Conservation (phyloP, 1,140 invertebrate species). For the Acyrthosiphon pisum region DNA sequence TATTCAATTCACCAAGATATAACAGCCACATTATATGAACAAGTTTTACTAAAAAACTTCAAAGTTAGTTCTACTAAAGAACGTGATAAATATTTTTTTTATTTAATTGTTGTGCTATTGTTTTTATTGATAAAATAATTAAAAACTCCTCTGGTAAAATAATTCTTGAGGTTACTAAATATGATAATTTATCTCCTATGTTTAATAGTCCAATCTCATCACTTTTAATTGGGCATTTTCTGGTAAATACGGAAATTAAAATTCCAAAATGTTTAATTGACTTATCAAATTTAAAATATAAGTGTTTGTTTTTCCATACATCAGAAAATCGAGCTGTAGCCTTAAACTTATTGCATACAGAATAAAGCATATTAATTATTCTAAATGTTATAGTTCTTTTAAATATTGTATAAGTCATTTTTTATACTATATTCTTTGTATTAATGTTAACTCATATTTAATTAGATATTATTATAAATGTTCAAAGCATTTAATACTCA, state of each 20-base stretch:
- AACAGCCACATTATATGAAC: background rate
- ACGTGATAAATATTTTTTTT: background rate
- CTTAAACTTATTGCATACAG: background rate
- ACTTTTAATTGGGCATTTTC: background rate
- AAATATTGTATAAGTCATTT: too few species aligned
- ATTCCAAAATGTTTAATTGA: background rate
- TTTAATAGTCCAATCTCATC: conserved; percentile 2
- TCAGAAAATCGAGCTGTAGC: conserved; percentile 13
- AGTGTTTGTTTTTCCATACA: conserved; percentile 11
- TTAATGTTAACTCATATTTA: too few species aligned
- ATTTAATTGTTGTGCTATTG: background rate
- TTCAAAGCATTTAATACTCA: too few species aligned
- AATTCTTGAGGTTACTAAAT: background rate
- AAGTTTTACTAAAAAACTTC: background rate
- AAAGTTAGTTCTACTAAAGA: conserved; percentile 4
- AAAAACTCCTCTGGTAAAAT: background rate
- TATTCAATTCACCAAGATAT: background rate
- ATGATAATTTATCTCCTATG: background rate
- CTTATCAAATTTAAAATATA: conserved; percentile 17
- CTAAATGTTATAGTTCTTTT: too few species aligned
- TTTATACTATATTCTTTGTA: too few species aligned
- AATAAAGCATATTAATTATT: background rate
- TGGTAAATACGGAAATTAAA: background rate
- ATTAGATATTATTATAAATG: too few species aligned
- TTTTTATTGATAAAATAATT: background rate